Conservation (phyloP, 2,797 vertebrate genomes). For the Poeciliopsis turneri region DNA sequence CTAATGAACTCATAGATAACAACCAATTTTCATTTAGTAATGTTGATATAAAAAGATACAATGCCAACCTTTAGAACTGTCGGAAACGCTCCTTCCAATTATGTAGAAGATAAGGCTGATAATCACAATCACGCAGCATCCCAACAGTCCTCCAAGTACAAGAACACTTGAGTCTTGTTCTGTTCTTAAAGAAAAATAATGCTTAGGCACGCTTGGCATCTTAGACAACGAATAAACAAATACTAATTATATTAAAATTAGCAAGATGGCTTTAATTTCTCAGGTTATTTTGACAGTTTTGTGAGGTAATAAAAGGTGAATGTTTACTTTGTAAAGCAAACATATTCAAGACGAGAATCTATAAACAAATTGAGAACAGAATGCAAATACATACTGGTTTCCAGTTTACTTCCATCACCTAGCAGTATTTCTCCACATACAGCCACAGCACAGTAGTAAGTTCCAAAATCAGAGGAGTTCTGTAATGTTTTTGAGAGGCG, state of each 20-base stretch:
- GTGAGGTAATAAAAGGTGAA: background rate
- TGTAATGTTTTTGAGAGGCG: constrained; percentile 35
- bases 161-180: background rate
- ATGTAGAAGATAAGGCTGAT: background rate
- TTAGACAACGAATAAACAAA: background rate
- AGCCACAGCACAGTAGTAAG: constrained; percentile 65
- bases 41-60: background rate
- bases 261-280: background rate
- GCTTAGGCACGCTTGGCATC: background rate
- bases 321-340: background rate
- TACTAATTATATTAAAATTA: background rate
- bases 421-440: constrained; percentile 63
- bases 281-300: too few relatives aligned
- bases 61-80: constrained; percentile 20
- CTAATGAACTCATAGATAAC: background rate
- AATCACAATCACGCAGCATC: constrained; percentile 20
- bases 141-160: constrained; percentile 31
- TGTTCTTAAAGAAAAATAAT: background rate
- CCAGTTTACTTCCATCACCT: constrained; percentile 45
- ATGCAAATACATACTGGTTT: constrained; percentile 8
- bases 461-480: constrained; percentile 42
- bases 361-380: background rate
- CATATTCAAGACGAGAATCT: background rate
- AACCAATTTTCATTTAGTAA: background rate
- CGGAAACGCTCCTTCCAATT: background rate